Conservation (phyloP, 2,113 vertebrate species). For the Ardeotis arabs region DNA sequence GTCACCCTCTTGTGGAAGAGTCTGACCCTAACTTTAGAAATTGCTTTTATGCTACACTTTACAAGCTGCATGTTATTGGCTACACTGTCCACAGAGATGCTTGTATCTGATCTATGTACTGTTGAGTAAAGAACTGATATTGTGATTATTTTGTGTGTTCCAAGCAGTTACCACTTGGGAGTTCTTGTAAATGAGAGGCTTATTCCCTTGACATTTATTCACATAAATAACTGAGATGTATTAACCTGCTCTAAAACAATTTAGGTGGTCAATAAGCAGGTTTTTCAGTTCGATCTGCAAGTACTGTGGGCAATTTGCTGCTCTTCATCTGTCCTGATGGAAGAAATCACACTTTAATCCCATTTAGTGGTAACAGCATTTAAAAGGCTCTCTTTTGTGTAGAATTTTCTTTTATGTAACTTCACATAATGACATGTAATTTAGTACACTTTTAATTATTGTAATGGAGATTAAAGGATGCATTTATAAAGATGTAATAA, state of each 20-base stretch:
- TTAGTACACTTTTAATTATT: conserved; percentile 10
- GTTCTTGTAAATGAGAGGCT: neutral
- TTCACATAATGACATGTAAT: neutral
- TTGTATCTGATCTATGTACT: neutral
- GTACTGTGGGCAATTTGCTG: neutral
- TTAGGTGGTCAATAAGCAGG: conserved; percentile 31
- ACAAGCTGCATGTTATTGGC: neutral
- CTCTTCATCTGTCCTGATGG: conserved; percentile 20
- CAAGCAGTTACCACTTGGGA: neutral
- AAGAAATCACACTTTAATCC: conserved; percentile 43
- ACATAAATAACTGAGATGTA: conserved; percentile 27
- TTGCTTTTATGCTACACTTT: neutral
- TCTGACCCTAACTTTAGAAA: neutral
- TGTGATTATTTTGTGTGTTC: conserved; percentile 25
- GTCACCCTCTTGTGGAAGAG: neutral
- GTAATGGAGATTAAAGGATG: neutral
- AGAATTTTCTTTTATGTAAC: conserved; percentile 28
- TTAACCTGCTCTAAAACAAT: conserved; percentile 34
- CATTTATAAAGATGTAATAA: neutral
- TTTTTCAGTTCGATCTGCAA: conserved; percentile 33
- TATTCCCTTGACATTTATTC: conserved; percentile 33
- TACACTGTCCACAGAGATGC: neutral
- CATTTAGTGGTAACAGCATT: neutral
- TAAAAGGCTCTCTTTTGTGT: conserved; percentile 7
- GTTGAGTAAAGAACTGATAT: neutral